phyloP scores from a whole-genome alignment of 2,888 invertebrate species.

The Hyposoter didymator region DNA sequence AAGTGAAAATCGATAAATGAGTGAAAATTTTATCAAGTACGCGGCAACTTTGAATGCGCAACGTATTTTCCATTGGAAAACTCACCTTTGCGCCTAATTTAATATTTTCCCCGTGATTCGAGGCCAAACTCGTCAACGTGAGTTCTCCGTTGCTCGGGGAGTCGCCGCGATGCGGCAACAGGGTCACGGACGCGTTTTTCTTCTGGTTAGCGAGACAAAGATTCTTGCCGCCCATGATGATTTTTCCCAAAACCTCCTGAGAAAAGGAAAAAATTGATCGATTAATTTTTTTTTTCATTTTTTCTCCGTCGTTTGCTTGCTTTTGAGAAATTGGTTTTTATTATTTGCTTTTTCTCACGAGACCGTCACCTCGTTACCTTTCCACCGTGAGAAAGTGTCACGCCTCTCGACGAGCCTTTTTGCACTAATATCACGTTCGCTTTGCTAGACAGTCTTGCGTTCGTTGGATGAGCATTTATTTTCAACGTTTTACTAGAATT shows the following conservation, averaged over 20 bases:
- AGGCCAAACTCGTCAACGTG: constrained; percentile 71
- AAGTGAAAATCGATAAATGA: too few relatives aligned
- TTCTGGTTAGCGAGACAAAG: constrained; percentile 76
- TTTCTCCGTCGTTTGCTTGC: not conserved
- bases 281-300: not conserved
- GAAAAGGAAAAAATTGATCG: not conserved
- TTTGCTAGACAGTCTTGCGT: constrained; percentile 83
- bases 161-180: constrained; percentile 74
- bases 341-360: constrained; percentile 32
- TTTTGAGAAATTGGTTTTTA: not conserved
- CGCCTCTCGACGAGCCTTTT: constrained; percentile 86
- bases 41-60: too few relatives aligned
- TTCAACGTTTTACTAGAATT: constrained; percentile 78
- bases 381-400: constrained; percentile 81
- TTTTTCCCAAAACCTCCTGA: constrained; percentile 81
- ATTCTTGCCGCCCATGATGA: constrained; percentile 81
- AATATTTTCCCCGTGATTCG: constrained; percentile 71
- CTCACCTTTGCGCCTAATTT: constrained; percentile 74
- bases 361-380: constrained; percentile 75
- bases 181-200: constrained; percentile 72
- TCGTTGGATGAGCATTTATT: constrained; percentile 74
- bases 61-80: not conserved
- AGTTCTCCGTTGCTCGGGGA: constrained; percentile 77
- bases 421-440: constrained; percentile 87
- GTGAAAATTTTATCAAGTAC: too few relatives aligned